Evolutionary conservation across 2,113 vertebrate genomes (phyloP).

Genomic region (Dinomys branickii): DNA sequence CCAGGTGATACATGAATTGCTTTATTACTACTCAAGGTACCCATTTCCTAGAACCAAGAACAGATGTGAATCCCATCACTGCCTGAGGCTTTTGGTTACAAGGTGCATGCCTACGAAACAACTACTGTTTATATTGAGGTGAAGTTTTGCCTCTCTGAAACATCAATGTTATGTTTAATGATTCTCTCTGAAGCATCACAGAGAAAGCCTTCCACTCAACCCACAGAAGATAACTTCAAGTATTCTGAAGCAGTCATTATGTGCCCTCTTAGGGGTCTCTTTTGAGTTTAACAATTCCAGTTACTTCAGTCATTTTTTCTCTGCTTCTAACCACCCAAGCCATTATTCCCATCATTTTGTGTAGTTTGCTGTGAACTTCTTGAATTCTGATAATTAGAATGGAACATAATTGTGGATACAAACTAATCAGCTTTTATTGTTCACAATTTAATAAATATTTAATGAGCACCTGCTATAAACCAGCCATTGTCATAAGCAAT

Average conservation of each 20-base stretch:
- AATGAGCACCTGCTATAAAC: not conserved
- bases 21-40: not conserved
- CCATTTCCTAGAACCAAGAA: not conserved
- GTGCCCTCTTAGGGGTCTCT: not conserved
- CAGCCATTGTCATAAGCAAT: not conserved
- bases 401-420: not conserved
- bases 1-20: not conserved
- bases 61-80: not conserved
- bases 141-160: not conserved
- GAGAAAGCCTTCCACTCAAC: not conserved
- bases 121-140: not conserved
- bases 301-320: not conserved
- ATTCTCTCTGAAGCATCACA: not conserved
- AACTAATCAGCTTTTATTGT: constrained; percentile 9
- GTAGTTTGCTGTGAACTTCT: not conserved
- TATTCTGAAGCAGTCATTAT: not conserved
- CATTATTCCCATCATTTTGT: not conserved
- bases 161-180: not conserved
- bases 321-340: not conserved
- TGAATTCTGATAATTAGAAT: not conserved
- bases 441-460: constrained; percentile 46
- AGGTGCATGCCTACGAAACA: not conserved
- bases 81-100: not conserved
- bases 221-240: not conserved
- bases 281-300: not conserved